Evolutionary conservation across 2,888 invertebrate species (phyloP).

Genomic region (Caenorhabditis afra): DNA sequence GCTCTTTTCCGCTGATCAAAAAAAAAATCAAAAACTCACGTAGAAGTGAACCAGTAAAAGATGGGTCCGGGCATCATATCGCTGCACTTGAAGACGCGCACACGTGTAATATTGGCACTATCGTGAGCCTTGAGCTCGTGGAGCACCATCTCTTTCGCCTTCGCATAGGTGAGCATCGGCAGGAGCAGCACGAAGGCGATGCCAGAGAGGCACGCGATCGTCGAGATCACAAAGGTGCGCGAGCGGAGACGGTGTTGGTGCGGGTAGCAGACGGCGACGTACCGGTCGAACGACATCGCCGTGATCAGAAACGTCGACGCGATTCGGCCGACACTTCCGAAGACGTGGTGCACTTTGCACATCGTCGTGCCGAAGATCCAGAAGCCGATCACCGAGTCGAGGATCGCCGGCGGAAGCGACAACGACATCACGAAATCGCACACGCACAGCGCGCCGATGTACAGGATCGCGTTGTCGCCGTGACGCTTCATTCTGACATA

Average conservation of each 20-base stretch:
- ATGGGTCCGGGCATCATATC: conserved; percentile 76
- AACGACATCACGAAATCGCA: conserved; percentile 78
- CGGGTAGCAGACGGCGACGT: conserved; percentile 78
- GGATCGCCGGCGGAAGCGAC: conserved; percentile 77
- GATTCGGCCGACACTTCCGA: conserved; percentile 77
- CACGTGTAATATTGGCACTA: conserved; percentile 73
- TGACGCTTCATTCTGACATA: conserved; percentile 57
- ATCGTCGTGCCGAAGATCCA: conserved; percentile 79
- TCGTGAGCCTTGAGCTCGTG: conserved; percentile 64
- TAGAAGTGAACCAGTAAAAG: conserved; percentile 78
- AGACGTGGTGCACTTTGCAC: conserved; percentile 77
- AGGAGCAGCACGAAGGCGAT: conserved; percentile 75
- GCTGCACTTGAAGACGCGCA: conserved; percentile 75
- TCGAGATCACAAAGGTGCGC: conserved; percentile 72
- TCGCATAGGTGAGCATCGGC: conserved; percentile 77
- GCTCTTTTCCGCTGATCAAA: no score
- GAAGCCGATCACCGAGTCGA: conserved; percentile 79
- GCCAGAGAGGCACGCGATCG: conserved; percentile 73
- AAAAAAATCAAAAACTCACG: conserved; percentile 56
- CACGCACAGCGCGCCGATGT: conserved; percentile 77
- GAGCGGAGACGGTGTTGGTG: conserved; percentile 72
- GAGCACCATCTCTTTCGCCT: conserved; percentile 65
- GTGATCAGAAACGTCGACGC: conserved; percentile 79
- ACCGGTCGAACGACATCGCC: conserved; percentile 79
- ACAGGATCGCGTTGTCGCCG: conserved; percentile 77